Conservation (phyloP, 1,140 invertebrate species). For the Muscidifurax raptorellus region DNA sequence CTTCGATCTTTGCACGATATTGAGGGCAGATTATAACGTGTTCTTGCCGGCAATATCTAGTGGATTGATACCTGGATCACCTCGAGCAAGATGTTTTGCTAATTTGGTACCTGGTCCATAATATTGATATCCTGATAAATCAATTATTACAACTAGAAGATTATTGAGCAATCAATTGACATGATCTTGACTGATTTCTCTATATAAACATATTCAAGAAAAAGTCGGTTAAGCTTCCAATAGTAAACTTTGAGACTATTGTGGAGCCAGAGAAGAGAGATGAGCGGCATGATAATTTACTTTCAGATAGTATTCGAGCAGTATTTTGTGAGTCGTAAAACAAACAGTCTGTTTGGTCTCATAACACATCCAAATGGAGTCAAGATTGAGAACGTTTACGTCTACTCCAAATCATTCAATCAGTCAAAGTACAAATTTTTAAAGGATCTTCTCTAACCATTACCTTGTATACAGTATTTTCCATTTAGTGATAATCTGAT, state of each 20-base stretch:
- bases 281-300: background rate
- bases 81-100: no score
- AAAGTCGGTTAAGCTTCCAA: background rate
- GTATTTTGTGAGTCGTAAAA: conserved; percentile 66
- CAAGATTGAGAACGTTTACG: conserved; percentile 36
- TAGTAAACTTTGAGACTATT: background rate
- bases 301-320: conserved; percentile 54
- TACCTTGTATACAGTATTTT: background rate
- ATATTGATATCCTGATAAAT: no score
- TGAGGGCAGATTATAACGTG: no score
- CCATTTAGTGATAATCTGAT: background rate
- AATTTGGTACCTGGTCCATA: no score
- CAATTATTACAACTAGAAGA: no score
- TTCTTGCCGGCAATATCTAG: no score
- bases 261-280: background rate
- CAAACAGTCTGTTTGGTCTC: conserved; percentile 54
- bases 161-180: no score
- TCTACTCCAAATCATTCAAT: conserved; percentile 13
- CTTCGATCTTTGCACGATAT: no score
- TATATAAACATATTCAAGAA: no score
- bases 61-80: no score
- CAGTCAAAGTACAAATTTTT: conserved; percentile 10
- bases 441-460: background rate
- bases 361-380: conserved; percentile 50
- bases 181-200: no score